phyloP scores from a whole-genome alignment of 1,140 invertebrate species.

The Pentalonia nigronervosa region DNA sequence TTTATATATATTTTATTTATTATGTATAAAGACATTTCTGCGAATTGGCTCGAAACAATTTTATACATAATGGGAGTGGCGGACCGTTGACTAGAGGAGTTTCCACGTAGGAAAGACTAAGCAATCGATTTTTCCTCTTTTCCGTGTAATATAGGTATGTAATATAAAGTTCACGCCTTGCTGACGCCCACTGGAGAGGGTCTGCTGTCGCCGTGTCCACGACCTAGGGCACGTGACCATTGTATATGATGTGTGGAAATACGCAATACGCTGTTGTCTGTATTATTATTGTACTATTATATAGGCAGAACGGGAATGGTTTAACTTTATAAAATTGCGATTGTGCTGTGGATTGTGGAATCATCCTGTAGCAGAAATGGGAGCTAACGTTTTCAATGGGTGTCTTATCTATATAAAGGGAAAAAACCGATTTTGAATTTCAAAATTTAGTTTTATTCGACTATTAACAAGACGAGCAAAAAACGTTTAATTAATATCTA shows the following conservation, averaged over 20 bases:
- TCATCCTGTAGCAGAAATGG: not conserved
- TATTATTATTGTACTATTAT: not conserved
- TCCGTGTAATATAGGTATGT: not conserved
- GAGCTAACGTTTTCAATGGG: not conserved
- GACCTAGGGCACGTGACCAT: slow-evolving; percentile 34
- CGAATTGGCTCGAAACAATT: not conserved
- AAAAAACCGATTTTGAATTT: not conserved
- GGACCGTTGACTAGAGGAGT: not conserved
- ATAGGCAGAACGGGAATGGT: not conserved
- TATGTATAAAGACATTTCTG: not conserved
- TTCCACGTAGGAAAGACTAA: not conserved
- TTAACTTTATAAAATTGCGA: not conserved
- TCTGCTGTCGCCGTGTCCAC: not conserved
- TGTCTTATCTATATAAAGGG: not conserved
- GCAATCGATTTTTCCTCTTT: slow-evolving; percentile 6
- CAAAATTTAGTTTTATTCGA: not conserved
- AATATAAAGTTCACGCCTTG: not conserved
- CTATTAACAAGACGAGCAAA: not conserved
- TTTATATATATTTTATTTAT: too few species aligned
- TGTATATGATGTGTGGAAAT: not conserved
- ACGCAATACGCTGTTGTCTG: not conserved
- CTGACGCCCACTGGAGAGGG: not conserved
- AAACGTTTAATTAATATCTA: not conserved
- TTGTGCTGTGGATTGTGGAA: not conserved
- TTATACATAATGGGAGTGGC: not conserved